phyloP scores from a whole-genome alignment of 1,140 invertebrate species.

The Apis dorsata region DNA sequence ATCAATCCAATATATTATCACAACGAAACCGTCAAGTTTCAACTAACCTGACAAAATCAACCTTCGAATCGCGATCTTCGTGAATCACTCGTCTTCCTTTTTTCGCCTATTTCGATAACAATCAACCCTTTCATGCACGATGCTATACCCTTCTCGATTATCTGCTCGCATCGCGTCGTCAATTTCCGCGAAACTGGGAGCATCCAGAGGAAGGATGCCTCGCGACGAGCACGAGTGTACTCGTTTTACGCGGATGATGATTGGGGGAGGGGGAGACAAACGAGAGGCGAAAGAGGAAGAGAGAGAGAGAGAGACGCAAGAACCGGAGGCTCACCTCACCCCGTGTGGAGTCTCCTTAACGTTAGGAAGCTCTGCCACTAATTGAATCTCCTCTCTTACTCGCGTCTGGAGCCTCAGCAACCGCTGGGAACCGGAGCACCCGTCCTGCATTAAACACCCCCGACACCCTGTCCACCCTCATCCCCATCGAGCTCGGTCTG shows the following conservation, averaged over 20 bases:
- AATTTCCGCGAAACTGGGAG: conserved; percentile 43
- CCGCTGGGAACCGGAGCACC: conserved; percentile 78
- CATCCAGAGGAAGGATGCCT: conserved; percentile 6
- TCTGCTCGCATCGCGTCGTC: conserved; percentile 30
- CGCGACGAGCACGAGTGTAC: conserved; percentile 24
- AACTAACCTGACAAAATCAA: background rate
- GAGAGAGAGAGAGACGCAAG: conserved; percentile 1
- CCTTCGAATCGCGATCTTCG: background rate
- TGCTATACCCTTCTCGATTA: conserved; percentile 24
- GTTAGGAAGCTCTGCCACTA: conserved; percentile 79
- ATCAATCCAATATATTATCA: background rate
- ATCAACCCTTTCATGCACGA: background rate
- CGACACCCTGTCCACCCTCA: conserved; percentile 76
- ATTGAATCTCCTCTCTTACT: conserved; percentile 79
- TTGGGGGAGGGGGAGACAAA: background rate
- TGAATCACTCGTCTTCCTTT: background rate
- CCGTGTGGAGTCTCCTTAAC: conserved; percentile 78
- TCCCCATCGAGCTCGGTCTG: conserved; percentile 75
- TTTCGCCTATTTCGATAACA: background rate
- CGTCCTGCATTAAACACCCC: conserved; percentile 79
- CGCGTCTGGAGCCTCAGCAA: conserved; percentile 77
- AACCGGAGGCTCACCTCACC: conserved; percentile 34
- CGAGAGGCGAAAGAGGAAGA: background rate
- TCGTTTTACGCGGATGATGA: conserved; percentile 38
- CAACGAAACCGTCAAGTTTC: too few species aligned